A percentile compares a stretch with the other conserved stretches of the same genome.
phyloP scores from a whole-genome alignment of 2,113 vertebrate genomes.

The Pangasianodon hypophthalmus region DNA sequence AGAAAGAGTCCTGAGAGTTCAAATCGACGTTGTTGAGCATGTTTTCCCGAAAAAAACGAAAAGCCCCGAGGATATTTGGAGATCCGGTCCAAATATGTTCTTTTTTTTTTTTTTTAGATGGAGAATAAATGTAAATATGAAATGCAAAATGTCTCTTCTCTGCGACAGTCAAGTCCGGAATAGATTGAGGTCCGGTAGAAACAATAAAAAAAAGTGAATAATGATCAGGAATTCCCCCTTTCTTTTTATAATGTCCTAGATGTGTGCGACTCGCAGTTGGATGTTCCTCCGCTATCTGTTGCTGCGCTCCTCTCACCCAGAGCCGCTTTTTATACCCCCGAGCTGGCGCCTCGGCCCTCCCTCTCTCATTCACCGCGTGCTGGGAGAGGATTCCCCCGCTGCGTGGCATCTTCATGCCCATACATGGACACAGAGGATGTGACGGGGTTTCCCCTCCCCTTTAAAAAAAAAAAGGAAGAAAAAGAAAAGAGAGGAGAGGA shows the following conservation, averaged over 20 bases:
- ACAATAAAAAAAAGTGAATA: slow-evolving; percentile 55
- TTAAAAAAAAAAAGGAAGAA: slow-evolving; percentile 54
- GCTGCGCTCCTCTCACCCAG: slow-evolving; percentile 76
- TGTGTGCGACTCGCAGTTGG: slow-evolving; percentile 55
- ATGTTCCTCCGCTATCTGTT: slow-evolving; percentile 74
- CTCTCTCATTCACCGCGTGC: slow-evolving; percentile 92
- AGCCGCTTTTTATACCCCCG: slow-evolving; percentile 85
- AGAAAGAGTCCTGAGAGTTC: slow-evolving; percentile 86
- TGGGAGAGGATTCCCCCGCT: slow-evolving; percentile 95
- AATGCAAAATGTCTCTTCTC: slow-evolving; percentile 8
- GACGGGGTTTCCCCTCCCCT: slow-evolving; percentile 80
- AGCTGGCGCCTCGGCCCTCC: slow-evolving; percentile 83
- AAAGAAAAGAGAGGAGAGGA: slow-evolving; percentile 68
- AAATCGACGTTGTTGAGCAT: slow-evolving; percentile 95
- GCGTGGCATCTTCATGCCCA: slow-evolving; percentile 95
- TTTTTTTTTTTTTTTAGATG: not conserved
- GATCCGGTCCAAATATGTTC: not conserved
- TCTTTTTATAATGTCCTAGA: slow-evolving; percentile 54
- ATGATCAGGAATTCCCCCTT: slow-evolving; percentile 59
- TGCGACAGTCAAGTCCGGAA: not conserved
- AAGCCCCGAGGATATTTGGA: not conserved
- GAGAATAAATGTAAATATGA: not conserved
- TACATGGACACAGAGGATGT: slow-evolving; percentile 96
- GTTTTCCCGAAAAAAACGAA: slow-evolving; percentile 68
- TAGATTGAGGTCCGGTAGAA: slow-evolving; percentile 64